Evolutionary conservation across 2,888 invertebrate genomes (phyloP).

Genomic region (Monoplex corrugatus): DNA sequence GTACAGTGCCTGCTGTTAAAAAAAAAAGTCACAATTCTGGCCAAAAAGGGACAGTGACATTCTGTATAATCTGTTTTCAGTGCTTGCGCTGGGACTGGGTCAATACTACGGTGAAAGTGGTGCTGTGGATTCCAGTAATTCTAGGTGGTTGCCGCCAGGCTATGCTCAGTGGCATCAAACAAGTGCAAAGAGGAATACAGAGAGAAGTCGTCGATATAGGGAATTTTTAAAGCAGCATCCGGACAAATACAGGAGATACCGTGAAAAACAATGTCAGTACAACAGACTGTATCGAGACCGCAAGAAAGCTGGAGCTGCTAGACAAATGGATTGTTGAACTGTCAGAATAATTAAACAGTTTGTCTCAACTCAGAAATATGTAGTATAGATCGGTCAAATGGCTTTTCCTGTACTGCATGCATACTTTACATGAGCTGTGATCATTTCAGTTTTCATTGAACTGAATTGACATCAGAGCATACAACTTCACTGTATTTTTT

Average conservation of each 20-base stretch:
- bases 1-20: no score
- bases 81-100: background rate
- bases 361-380: no score
- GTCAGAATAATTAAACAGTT: no score
- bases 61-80: conserved; percentile 32
- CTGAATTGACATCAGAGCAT: no score
- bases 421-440: no score
- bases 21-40: no score
- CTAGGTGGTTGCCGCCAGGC: background rate
- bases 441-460: no score
- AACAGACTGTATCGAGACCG: conserved; percentile 6
- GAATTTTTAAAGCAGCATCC: conserved; percentile 20
- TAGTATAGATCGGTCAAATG: no score
- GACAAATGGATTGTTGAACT: background rate
- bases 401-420: no score
- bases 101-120: background rate
- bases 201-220: conserved; percentile 30
- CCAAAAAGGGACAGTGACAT: background rate
- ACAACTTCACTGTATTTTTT: no score
- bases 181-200: conserved; percentile 6
- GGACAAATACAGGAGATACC: conserved; percentile 28
- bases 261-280: conserved; percentile 10
- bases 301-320: background rate
- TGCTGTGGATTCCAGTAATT: conserved; percentile 20
- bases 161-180: conserved; percentile 23